These are phyloP conservation scores for Melanchra persicariae DNA, from an alignment of 2,888 invertebrate genomes.

Conservation along the genomic window DNA sequence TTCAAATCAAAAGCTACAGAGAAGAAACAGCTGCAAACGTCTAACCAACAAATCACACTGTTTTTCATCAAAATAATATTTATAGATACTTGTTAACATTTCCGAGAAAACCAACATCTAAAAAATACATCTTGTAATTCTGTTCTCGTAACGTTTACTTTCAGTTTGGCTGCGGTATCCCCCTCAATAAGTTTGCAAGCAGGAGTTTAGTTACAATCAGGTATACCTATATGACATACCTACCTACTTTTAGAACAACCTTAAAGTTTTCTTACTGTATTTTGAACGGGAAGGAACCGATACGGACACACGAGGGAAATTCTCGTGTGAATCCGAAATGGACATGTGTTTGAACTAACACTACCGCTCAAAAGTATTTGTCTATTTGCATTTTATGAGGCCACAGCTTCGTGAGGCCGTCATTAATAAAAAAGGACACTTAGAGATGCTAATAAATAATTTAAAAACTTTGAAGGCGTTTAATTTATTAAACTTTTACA, in stretches of 20 bases:
- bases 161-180: conserved; percentile 32
- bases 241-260: conserved; percentile 12
- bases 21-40: conserved; percentile 1
- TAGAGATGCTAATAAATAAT: too few relatives aligned
- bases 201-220: conserved; percentile 31
- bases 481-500: too few relatives aligned
- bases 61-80: conserved; percentile 36
- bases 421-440: too few relatives aligned
- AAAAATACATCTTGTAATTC: conserved; percentile 41
- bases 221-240: conserved; percentile 15
- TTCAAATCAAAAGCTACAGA: not conserved
- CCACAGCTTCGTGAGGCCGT: too few relatives aligned
- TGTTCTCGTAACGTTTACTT: conserved; percentile 14
- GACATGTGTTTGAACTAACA: conserved; percentile 1
- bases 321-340: not conserved
- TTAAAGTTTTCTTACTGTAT: conserved; percentile 21
- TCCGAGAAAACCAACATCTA: conserved; percentile 19
- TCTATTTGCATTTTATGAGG: too few relatives aligned
- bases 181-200: conserved; percentile 39
- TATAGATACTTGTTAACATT: conserved; percentile 20
- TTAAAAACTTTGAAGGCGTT: too few relatives aligned
- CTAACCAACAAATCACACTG: not conserved
- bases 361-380: too few relatives aligned
- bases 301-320: conserved; percentile 3
- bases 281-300: conserved; percentile 7